phyloP scores from a whole-genome alignment of 2,113 vertebrate species.

The Odocoileus hemionus region DNA sequence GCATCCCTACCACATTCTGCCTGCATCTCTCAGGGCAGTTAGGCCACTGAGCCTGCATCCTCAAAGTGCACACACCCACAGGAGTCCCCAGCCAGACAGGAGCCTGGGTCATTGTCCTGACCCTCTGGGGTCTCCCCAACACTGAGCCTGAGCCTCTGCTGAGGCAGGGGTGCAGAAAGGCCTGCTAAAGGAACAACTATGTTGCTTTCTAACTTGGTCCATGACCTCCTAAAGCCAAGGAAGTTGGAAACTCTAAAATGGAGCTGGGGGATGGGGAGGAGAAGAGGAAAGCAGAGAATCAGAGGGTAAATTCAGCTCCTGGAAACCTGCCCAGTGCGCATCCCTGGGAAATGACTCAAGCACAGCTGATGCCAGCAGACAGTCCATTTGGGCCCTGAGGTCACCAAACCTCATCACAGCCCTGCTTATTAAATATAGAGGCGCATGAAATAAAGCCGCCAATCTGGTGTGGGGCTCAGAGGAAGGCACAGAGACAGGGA shows the following conservation, averaged over 20 bases:
- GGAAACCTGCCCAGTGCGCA: constrained; percentile 35
- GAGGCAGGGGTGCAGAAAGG: background rate
- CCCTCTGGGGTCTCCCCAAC: background rate
- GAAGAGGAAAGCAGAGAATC: background rate
- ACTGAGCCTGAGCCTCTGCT: background rate
- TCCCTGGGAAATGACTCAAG: constrained; percentile 58
- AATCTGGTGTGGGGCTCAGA: background rate
- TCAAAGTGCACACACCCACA: accelerated
- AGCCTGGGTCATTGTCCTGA: background rate
- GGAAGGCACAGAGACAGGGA: background rate
- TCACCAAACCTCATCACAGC: constrained; percentile 41
- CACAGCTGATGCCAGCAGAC: constrained; percentile 44
- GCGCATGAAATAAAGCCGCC: background rate
- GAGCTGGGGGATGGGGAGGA: background rate
- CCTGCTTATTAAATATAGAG: constrained; percentile 52
- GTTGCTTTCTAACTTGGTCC: constrained; percentile 27
- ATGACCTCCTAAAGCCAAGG: background rate
- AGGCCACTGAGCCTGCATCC: background rate
- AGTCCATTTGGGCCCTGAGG: constrained; percentile 57
- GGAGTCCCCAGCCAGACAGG: background rate
- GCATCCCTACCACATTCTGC: background rate
- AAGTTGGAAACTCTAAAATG: constrained; percentile 3
- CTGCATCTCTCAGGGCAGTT: background rate
- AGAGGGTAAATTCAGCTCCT: constrained; percentile 36
- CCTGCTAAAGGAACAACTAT: background rate